Evolutionary conservation across 2,113 vertebrate species (phyloP), one percentile per base, ranked within the genome.

Genomic region (Phycodurus eques): DNA sequence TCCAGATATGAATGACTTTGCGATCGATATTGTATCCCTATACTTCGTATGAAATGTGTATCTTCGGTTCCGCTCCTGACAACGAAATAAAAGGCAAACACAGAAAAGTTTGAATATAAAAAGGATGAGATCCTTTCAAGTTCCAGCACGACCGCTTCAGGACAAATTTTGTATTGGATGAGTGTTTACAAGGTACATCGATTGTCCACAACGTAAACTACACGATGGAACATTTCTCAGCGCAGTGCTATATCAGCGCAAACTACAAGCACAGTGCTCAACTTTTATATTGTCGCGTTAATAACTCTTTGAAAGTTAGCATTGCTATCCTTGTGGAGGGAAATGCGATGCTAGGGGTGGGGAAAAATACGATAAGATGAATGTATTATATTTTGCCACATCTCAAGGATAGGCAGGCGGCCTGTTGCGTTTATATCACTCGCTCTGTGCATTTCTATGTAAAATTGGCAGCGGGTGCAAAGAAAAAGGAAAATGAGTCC

Each of bases 401-500:
- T 27, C 12, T 59, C 12, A 59, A 59, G 57, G 57, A 71, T 66
- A 65, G 53, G 15, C 67, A 65, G 73, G 42, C 12, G 15, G 54
- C 27, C 75, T 64, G 8, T 67, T 39, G 39, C 14, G 54, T 63
- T 63, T 46, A 13, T 31, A 9, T 60, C 13, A 51, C 51, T 46
- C 14, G 31, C 11, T 68, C 67, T 72, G 44, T 27, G 27, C 27
- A 27, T 27, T 27, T 46, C 10, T 46, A 46, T 72, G 78, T 84
- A 80, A 70, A 72, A 46, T 70, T 51, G 60, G 53, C 8, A 20
- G 35, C 63, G 47, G 31, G 12, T 57, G 20, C 43, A 31, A 31
- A 27, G 1, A 27, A 73, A 68, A 70, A 44, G 74, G 75, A 72
- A 53, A 53, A 53, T 53, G 19, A 75, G 59, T 53, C 60, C 42